phyloP scores from a whole-genome alignment of 2,797 vertebrate species.

The Tapirus indicus region DNA sequence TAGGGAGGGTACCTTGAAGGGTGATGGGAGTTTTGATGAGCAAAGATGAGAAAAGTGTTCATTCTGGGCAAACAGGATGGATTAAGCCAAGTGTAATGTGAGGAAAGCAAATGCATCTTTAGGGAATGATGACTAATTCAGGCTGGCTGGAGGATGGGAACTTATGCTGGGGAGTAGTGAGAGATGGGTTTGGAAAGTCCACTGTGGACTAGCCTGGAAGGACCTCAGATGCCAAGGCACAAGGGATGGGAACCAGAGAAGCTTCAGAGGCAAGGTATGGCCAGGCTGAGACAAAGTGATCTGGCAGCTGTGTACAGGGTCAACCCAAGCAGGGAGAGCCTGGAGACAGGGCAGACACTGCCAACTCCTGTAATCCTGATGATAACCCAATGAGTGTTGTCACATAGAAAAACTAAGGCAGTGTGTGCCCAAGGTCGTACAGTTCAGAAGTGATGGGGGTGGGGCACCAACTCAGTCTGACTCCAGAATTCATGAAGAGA shows the following conservation, averaged over 20 bases:
- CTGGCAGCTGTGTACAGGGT: neutral
- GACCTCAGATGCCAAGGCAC: neutral
- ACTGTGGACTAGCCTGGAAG: neutral
- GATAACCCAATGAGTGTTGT: neutral
- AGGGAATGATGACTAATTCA: neutral
- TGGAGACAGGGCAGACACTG: neutral
- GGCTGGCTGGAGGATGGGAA: neutral
- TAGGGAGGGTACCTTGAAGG: neutral
- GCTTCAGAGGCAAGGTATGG: neutral
- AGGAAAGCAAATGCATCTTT: neutral
- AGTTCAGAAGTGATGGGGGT: neutral
- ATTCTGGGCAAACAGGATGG: neutral
- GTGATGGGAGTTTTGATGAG: neutral
- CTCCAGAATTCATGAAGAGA: conserved; percentile 5
- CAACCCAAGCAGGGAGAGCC: neutral
- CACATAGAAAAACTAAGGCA: conserved; percentile 2
- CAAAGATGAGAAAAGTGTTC: neutral
- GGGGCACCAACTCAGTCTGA: neutral
- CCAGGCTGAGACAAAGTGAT: neutral
- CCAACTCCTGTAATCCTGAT: neutral
- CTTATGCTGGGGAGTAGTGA: neutral
- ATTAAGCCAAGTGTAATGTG: neutral
- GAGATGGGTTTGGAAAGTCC: neutral
- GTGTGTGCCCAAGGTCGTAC: neutral
- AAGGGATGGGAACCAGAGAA: conserved; percentile 4